Conservation (phyloP, 2,888 invertebrate species). For the Pachymerium ferrugineum region DNA sequence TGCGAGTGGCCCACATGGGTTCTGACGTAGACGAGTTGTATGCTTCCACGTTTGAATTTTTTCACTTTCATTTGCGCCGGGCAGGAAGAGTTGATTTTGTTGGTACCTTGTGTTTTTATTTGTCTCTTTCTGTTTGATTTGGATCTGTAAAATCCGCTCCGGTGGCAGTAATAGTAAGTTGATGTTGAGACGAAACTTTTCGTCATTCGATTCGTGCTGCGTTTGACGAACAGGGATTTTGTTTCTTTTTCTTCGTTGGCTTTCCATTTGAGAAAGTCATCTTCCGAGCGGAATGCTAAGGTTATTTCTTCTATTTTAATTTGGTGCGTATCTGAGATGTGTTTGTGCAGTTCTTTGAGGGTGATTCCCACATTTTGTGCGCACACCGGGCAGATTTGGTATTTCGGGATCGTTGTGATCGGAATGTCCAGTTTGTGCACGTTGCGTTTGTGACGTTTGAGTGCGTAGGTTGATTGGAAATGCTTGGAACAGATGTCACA, state of each 20-base stretch:
- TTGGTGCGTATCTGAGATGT: background rate
- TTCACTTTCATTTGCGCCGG: conserved; percentile 6
- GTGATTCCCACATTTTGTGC: background rate
- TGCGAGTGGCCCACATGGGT: background rate
- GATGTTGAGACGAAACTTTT: background rate
- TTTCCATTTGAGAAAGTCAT: background rate
- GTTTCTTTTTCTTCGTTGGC: background rate
- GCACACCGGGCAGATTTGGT: background rate
- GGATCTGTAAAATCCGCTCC: background rate
- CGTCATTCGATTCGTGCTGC: background rate
- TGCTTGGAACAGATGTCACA: too few species aligned
- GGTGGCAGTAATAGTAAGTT: background rate
- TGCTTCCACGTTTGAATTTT: background rate
- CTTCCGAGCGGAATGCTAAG: background rate
- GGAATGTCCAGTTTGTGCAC: too few species aligned
- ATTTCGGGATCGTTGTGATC: too few species aligned
- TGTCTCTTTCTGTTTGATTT: background rate
- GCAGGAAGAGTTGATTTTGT: conserved; percentile 1
- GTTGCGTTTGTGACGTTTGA: too few species aligned
- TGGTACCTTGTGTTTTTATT: background rate
- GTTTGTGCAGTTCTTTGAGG: background rate
- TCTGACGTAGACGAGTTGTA: background rate
- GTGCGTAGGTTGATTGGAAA: too few species aligned
- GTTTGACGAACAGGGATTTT: background rate
- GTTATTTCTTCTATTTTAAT: background rate